Conservation (phyloP, 2,113 vertebrate genomes). For the Leptobrachium ailaonicum region DNA sequence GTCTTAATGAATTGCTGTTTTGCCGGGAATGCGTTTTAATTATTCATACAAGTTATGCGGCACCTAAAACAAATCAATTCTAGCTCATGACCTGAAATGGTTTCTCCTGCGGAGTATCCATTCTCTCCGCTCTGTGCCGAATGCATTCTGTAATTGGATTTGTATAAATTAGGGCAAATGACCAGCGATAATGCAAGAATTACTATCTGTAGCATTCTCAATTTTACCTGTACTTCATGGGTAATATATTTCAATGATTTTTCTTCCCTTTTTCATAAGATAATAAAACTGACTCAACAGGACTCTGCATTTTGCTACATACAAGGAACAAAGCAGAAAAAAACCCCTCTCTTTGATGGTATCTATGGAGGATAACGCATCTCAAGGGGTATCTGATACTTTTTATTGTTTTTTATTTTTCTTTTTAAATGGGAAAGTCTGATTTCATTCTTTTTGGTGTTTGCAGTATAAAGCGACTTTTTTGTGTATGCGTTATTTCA, state of each 20-base stretch:
- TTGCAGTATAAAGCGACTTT: too few species aligned
- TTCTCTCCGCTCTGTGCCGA: slow-evolving; percentile 15
- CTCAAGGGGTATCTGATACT: not conserved
- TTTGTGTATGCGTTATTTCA: too few species aligned
- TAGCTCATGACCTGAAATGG: slow-evolving; percentile 35
- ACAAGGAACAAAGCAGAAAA: not conserved
- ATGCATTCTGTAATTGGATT: slow-evolving; percentile 41
- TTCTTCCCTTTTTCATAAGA: slow-evolving; percentile 27
- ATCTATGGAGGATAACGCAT: not conserved
- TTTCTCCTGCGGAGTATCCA: slow-evolving; percentile 20
- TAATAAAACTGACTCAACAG: not conserved
- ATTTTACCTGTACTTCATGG: slow-evolving; percentile 36
- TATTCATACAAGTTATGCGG: slow-evolving; percentile 20
- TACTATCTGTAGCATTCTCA: slow-evolving; percentile 31
- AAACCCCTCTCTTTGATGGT: not conserved
- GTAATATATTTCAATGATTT: slow-evolving; percentile 47
- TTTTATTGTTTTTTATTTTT: too few species aligned
- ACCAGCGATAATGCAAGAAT: slow-evolving; percentile 45
- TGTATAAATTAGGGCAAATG: slow-evolving; percentile 48
- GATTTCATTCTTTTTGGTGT: not conserved
- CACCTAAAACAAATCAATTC: slow-evolving; percentile 43
- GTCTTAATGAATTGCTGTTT: slow-evolving; percentile 31
- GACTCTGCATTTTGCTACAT: slow-evolving; percentile 12
- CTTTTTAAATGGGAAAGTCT: not conserved
- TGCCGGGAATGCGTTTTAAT: slow-evolving; percentile 25